phyloP scores from a whole-genome alignment of 2,797 vertebrate species.

The Poecile montanus region DNA sequence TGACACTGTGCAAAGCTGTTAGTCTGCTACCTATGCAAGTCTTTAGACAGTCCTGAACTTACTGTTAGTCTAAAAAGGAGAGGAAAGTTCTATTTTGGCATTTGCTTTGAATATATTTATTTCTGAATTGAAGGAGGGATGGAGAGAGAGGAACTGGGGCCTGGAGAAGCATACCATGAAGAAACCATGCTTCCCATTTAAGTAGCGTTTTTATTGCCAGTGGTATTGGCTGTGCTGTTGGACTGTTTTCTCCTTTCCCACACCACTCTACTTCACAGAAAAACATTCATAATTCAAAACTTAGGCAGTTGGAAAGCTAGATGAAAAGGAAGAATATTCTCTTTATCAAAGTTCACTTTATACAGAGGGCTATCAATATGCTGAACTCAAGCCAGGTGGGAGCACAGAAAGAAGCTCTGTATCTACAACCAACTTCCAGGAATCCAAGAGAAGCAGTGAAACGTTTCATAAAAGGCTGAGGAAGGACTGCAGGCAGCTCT shows the following conservation, averaged over 20 bases:
- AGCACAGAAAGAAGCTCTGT: constrained; percentile 13
- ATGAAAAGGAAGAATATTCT: constrained; percentile 29
- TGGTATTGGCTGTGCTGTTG: neutral
- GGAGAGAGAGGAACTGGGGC: neutral
- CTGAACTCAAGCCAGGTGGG: neutral
- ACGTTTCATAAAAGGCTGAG: neutral
- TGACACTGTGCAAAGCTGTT: neutral
- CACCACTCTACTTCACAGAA: neutral
- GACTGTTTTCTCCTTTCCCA: neutral
- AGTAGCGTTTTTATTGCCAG: constrained; percentile 19
- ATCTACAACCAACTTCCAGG: constrained; percentile 24
- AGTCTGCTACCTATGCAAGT: neutral
- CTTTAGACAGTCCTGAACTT: neutral
- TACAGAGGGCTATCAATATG: neutral
- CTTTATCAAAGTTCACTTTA: constrained; percentile 15
- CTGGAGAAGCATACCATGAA: neutral
- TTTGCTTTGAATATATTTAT: neutral
- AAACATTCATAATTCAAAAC: constrained; percentile 8
- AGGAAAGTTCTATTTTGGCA: neutral
- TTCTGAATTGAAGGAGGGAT: neutral
- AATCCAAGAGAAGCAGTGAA: constrained; percentile 1
- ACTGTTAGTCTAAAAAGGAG: neutral
- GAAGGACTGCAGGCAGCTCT: constrained; percentile 3
- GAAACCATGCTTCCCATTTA: constrained; percentile 1
- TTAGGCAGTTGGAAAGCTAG: neutral